phyloP scores from a whole-genome alignment of 2,888 invertebrate genomes.

The Tribolium freemani region DNA sequence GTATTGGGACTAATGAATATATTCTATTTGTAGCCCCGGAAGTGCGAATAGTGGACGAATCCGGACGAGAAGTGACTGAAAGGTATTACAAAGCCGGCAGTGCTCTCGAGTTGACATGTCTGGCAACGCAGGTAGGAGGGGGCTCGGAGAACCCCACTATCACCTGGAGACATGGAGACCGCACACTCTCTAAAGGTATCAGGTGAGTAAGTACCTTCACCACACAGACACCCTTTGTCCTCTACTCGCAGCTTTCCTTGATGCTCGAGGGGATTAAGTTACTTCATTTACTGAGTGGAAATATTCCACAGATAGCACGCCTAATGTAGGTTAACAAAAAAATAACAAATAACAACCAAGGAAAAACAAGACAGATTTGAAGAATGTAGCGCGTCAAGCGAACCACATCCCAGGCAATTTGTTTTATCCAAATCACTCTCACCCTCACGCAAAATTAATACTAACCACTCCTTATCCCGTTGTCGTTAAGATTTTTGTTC shows the following conservation, averaged over 20 bases:
- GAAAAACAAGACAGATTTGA: constrained; percentile 28
- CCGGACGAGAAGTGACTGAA: constrained; percentile 72
- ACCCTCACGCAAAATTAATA: neutral
- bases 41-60: constrained; percentile 73
- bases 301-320: constrained; percentile 24
- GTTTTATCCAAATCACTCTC: constrained; percentile 17
- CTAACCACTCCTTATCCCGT: too few relatives aligned
- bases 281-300: constrained; percentile 34
- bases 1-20: constrained; percentile 41
- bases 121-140: constrained; percentile 68
- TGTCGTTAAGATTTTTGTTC: too few relatives aligned
- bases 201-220: constrained; percentile 66
- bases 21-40: constrained; percentile 70
- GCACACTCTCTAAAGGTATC: constrained; percentile 70
- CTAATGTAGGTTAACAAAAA: constrained; percentile 29
- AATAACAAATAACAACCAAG: constrained; percentile 33
- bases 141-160: constrained; percentile 67
- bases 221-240: constrained; percentile 42
- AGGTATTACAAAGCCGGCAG: constrained; percentile 75
- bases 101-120: constrained; percentile 71
- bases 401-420: constrained; percentile 19
- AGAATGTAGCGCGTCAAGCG: constrained; percentile 25
- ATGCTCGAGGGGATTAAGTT: constrained; percentile 40
- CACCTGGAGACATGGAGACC: constrained; percentile 71
- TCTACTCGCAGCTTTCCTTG: constrained; percentile 29